Evolutionary conservation across 2,888 invertebrate species (phyloP).

Genomic region (Antheraea yamamai): DNA sequence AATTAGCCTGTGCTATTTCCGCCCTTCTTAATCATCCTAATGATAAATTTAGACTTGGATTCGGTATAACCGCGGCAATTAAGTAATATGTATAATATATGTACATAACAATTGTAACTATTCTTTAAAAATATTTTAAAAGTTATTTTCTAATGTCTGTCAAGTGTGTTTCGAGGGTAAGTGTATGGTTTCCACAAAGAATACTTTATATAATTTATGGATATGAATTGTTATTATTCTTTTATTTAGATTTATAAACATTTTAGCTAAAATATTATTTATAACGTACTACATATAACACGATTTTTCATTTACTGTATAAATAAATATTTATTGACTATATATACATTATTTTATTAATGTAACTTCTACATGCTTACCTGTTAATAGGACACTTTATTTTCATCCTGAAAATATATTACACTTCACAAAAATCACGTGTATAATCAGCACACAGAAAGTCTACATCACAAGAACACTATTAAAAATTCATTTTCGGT

Average conservation of each 20-base stretch:
- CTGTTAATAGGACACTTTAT: background rate
- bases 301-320: background rate
- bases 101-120: background rate
- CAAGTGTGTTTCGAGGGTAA: background rate
- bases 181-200: background rate
- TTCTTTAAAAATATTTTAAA: background rate
- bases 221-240: background rate
- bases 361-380: background rate
- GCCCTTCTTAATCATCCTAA: constrained; percentile 77
- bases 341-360: background rate
- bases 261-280: background rate
- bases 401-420: background rate
- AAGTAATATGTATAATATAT: constrained; percentile 35
- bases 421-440: constrained; percentile 21
- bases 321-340: background rate
- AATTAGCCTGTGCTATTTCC: constrained; percentile 68
- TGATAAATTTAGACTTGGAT: constrained; percentile 74
- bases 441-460: constrained; percentile 35
- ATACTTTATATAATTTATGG: background rate
- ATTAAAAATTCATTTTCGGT: constrained; percentile 75
- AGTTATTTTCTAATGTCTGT: background rate
- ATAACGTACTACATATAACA: background rate
- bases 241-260: background rate
- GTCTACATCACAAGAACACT: constrained; percentile 53
- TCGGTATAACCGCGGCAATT: constrained; percentile 68